Percentiles rank a stretch among this genome's conserved stretches.
phyloP scores from a whole-genome alignment of 35 echinoderm and acorn worm species.

The Amphiura filiformis region DNA sequence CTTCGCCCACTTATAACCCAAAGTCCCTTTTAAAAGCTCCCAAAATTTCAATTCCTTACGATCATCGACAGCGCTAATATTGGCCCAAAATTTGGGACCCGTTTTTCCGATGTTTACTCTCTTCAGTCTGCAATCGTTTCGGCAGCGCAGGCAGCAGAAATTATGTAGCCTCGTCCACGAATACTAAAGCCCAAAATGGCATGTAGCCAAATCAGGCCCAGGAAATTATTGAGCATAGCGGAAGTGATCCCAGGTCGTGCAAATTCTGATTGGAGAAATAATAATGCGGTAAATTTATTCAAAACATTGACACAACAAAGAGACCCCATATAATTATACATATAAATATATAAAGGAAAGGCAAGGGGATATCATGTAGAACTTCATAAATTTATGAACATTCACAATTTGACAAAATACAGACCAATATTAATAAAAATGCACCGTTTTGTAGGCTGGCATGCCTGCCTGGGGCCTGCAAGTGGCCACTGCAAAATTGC shows the following conservation, averaged over 20 bases:
- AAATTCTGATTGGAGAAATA: not conserved
- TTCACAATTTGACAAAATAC: too few species aligned
- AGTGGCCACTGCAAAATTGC: too few species aligned
- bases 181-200: not conserved
- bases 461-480: too few species aligned
- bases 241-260: not conserved
- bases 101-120: not conserved
- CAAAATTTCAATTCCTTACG: not conserved
- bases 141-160: too few species aligned
- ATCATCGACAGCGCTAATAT: not conserved
- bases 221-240: not conserved
- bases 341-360: too few species aligned
- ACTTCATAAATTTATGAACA: too few species aligned
- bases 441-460: too few species aligned
- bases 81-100: not conserved
- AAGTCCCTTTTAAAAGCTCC: not conserved
- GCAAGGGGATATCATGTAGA: too few species aligned
- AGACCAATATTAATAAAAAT: too few species aligned
- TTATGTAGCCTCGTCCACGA: not conserved
- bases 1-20: not conserved
- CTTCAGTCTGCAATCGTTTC: not conserved
- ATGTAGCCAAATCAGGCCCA: not conserved
- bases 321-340: too few species aligned
- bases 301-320: too few species aligned
- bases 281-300: too few species aligned